These are phyloP conservation scores for Lepidochrysops patricia DNA, from an alignment of 2,888 invertebrate species.

Conservation along the genomic window DNA sequence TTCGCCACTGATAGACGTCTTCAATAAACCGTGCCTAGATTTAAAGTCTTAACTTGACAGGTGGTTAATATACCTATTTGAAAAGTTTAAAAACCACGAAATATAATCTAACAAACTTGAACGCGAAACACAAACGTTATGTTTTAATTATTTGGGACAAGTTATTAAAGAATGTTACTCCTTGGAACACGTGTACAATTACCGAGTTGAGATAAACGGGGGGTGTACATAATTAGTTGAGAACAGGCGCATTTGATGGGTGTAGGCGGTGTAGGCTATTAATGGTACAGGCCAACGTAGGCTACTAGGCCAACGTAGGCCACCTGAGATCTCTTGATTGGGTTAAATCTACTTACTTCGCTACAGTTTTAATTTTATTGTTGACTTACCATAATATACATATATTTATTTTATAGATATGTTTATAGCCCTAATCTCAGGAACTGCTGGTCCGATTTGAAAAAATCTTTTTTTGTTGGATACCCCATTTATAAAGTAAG, in stretches of 20 bases:
- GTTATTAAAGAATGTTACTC: not conserved
- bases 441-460: no score
- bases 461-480: no score
- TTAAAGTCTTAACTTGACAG: no score
- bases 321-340: no score
- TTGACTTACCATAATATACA: no score
- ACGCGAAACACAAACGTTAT: not conserved
- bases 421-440: no score
- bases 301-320: not conserved
- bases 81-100: not conserved
- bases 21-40: no score
- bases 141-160: conserved; percentile 2
- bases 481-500: no score
- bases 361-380: no score
- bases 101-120: not conserved
- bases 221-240: conserved; percentile 59
- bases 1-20: no score
- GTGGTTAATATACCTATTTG: not conserved
- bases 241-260: conserved; percentile 46
- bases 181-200: conserved; percentile 43
- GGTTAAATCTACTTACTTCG: no score
- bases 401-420: no score
- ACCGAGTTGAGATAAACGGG: conserved; percentile 26
- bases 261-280: conserved; percentile 15
- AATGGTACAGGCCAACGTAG: not conserved